Evolutionary conservation across 2,888 invertebrate species (phyloP).

Genomic region (Theretra japonica): DNA sequence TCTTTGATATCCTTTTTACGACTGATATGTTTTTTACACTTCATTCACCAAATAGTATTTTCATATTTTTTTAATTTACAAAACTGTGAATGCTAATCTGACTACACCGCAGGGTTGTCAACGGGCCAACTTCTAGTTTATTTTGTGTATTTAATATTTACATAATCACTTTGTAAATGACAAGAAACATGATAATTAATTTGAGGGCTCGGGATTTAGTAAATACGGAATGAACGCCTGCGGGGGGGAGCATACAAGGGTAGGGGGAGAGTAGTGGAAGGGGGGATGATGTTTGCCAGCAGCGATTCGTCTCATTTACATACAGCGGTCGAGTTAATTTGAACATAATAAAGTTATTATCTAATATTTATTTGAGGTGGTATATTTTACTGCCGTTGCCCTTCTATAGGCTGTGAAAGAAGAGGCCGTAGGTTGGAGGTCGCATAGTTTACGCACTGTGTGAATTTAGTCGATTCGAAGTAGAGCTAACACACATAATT

Average conservation of each 20-base stretch:
- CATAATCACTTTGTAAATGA: conserved; percentile 5
- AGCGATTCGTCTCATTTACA: conserved; percentile 11
- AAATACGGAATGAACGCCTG: neutral
- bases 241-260: neutral
- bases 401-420: too few species aligned
- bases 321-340: neutral
- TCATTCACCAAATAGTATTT: too few species aligned
- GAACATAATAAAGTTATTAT: conserved; percentile 11
- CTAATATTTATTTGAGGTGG: conserved; percentile 10
- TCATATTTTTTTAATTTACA: too few species aligned
- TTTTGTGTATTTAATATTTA: neutral
- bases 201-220: conserved; percentile 9
- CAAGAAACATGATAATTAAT: conserved; percentile 13
- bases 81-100: too few species aligned
- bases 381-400: neutral
- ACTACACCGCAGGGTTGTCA: too few species aligned
- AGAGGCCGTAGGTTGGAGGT: neutral
- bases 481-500: too few species aligned
- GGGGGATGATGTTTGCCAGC: neutral
- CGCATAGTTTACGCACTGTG: too few species aligned
- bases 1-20: too few species aligned
- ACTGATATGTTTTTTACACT: too few species aligned
- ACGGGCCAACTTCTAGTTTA: neutral
- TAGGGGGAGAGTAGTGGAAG: neutral
- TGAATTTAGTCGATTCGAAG: too few species aligned